A percentile compares a stretch with the other conserved stretches of the same genome.
Conservation (phyloP, 2,113 vertebrate species). For the Antigone vipio region DNA sequence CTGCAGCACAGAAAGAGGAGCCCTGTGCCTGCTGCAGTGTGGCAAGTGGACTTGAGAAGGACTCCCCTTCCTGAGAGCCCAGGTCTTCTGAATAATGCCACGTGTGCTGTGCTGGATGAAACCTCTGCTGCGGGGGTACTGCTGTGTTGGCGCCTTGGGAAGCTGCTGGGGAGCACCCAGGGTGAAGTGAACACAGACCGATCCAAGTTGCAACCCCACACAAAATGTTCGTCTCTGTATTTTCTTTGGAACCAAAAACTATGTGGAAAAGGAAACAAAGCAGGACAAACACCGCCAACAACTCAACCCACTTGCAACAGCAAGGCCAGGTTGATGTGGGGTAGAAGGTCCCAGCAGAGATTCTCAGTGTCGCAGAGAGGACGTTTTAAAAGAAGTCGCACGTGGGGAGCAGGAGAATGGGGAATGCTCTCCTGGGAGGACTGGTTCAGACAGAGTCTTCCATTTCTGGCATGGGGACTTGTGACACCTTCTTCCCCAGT, state of each 20-base stretch:
- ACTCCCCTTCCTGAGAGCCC: background rate
- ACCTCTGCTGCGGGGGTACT: background rate
- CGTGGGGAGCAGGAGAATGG: accelerated
- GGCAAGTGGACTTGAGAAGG: background rate
- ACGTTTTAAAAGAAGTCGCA: background rate
- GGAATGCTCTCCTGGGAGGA: background rate
- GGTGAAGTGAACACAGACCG: background rate
- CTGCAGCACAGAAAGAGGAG: accelerated
- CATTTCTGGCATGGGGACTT: background rate
- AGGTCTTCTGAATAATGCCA: background rate
- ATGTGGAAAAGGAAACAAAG: background rate
- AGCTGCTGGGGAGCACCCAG: background rate
- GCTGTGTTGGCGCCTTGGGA: background rate
- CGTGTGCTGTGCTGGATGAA: accelerated
- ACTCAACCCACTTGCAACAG: background rate
- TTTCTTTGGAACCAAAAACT: background rate
- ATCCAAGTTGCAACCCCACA: background rate
- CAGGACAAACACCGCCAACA: background rate
- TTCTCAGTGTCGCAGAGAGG: background rate
- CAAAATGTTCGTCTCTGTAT: accelerated
- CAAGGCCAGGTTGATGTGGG: background rate
- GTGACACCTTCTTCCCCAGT: background rate
- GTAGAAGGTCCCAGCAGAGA: background rate
- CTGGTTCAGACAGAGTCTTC: background rate
- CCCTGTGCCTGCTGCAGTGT: background rate